phyloP scores from a whole-genome alignment of 2,113 vertebrate species.

The Ceyx margarethae region DNA sequence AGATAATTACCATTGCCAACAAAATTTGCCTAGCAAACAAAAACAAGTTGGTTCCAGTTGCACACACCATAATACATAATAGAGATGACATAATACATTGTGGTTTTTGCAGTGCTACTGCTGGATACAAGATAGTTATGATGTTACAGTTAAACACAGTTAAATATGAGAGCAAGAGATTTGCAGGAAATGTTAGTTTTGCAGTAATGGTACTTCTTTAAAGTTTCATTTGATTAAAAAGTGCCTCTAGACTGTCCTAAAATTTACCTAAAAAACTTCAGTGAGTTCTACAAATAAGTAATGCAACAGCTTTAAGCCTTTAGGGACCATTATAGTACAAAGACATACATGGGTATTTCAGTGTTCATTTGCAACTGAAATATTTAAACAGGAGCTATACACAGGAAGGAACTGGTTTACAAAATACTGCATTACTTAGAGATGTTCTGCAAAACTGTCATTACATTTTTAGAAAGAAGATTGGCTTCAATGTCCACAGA shows the following conservation, averaged over 20 bases:
- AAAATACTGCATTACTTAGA: neutral
- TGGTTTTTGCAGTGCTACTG: neutral
- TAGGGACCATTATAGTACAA: neutral
- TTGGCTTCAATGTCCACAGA: neutral
- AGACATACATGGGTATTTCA: neutral
- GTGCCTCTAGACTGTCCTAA: neutral
- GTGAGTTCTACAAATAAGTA: neutral
- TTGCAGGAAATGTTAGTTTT: neutral
- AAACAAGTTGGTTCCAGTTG: neutral
- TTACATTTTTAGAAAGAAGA: constrained; percentile 15
- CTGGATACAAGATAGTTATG: neutral
- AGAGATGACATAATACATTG: neutral
- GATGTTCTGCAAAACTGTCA: neutral
- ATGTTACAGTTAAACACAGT: neutral
- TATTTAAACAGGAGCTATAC: constrained; percentile 10
- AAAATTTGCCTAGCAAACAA: neutral
- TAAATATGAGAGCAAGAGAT: neutral
- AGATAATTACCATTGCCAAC: neutral
- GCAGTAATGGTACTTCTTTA: neutral
- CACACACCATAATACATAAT: neutral
- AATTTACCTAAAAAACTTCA: neutral
- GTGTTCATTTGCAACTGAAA: neutral
- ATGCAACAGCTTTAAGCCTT: neutral
- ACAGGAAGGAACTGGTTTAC: constrained; percentile 4
- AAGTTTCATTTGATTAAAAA: neutral